Conservation (phyloP, 2,888 invertebrate genomes). For the Euplagia quadripunctaria region DNA sequence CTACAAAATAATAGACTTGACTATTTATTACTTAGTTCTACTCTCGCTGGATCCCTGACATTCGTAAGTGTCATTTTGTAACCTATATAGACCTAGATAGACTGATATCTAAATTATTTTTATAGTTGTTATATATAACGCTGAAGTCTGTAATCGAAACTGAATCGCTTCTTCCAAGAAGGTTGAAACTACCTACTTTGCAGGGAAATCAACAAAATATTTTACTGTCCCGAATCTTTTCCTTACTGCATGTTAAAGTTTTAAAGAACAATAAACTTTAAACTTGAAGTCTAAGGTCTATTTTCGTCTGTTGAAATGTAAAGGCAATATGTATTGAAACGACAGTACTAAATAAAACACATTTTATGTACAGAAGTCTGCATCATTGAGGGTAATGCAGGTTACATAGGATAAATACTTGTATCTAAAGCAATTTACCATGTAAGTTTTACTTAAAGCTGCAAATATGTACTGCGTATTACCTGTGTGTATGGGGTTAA, state of each 20-base stretch:
- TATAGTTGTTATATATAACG: too few species aligned
- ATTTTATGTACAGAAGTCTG: background rate
- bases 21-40: too few species aligned
- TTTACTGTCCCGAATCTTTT: constrained; percentile 2
- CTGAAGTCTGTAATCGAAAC: background rate
- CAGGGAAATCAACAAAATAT: background rate
- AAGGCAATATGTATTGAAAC: background rate
- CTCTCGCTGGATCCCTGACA: too few species aligned
- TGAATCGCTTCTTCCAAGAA: background rate
- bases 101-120: too few species aligned
- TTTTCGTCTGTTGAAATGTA: background rate
- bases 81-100: too few species aligned
- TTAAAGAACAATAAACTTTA: background rate
- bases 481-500: too few species aligned
- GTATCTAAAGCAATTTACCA: background rate
- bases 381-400: background rate
- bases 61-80: too few species aligned
- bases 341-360: background rate
- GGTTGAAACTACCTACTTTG: background rate
- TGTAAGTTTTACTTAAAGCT: background rate
- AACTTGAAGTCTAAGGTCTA: background rate
- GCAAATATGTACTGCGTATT: too few species aligned
- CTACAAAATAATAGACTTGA: too few species aligned
- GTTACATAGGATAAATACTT: background rate
- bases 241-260: too few species aligned